Percentiles rank a stretch among this genome's conserved stretches.
phyloP scores from a whole-genome alignment of 2,888 invertebrate species.

The Strigamia crassipes region DNA sequence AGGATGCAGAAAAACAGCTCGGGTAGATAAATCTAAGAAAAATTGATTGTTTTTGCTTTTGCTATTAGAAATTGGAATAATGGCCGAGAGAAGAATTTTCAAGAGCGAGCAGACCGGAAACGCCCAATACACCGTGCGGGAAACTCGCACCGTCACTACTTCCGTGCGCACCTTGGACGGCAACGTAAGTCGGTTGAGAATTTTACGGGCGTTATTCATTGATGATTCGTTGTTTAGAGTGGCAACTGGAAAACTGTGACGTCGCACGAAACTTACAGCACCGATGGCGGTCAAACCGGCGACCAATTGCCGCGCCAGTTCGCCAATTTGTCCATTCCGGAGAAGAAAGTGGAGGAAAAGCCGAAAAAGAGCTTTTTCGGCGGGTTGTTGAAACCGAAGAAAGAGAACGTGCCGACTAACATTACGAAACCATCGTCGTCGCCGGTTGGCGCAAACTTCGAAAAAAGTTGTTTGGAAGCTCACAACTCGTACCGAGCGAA shows the following conservation, averaged over 20 bases:
- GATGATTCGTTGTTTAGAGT: no score
- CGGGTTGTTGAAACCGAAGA: neutral
- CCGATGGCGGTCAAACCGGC: no score
- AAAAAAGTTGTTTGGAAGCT: conserved; percentile 50
- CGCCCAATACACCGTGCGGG: neutral
- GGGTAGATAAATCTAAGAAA: no score
- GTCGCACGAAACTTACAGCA: no score
- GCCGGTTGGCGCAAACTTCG: conserved; percentile 48
- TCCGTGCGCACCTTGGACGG: neutral
- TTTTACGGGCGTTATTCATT: no score
- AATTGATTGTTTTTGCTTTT: no score
- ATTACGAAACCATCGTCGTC: neutral
- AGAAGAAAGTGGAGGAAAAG: neutral
- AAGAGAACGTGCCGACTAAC: neutral
- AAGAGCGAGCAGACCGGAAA: neutral
- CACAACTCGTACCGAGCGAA: conserved; percentile 52
- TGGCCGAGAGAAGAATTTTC: neutral
- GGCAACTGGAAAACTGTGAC: no score
- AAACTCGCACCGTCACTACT: neutral
- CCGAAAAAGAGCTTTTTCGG: neutral
- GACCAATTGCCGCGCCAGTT: neutral
- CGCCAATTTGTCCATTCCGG: neutral
- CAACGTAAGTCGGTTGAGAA: neutral
- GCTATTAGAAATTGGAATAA: neutral
- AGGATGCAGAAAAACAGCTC: neutral